Evolutionary conservation across 35 echinoderm and acorn worm genomes (phyloP), one percentile per base, ranked within the genome.

Genomic region (Hemicentrotus pulcherrimus): DNA sequence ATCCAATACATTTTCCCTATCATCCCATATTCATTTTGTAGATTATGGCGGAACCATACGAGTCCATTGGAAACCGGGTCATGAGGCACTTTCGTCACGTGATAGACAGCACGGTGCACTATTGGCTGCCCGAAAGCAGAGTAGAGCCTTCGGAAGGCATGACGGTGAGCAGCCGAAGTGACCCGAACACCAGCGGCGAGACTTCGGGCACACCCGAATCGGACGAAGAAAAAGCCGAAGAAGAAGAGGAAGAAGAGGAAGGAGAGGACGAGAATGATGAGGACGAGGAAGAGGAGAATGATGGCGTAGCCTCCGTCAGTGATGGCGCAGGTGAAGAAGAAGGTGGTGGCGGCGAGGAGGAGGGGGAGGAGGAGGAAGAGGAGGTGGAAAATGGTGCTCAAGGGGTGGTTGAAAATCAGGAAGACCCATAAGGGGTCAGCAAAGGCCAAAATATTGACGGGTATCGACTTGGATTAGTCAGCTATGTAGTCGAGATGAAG

Each of bases 61-160:
- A 99, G 48, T 99, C 98, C 7, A 96, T 99, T 32, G 98, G 98
- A 2, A 99, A 99, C 86, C 92, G 98, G 11, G 96, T 97, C 11
- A 96, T 99, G 95, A 94, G 96, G 70, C 96, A 97, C 50, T 99
- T 99, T 50, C 97, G 97, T 86, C 98, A 99, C 95, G 94, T 99
- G 95, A 97, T 99, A n/a, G 98, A 97, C 92, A 96, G 94, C 88
- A 95, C 94, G 52, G 96, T 97, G 28, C 98, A 99, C 85, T 95
- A 97, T 95, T 99, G 98, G 98, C 94, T 99, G 41, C 98, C 95
- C 0, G 97, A 94, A 32, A 97, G 95, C 91, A 47, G 86, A 46
- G 85, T 97, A 46, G 97, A 96, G 22, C 96, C 95, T 35, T 93
- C 91, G 18, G 91, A 93, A 58, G 91, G 91, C 48, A 47, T 93